Evolutionary conservation across 2,888 invertebrate genomes (phyloP).

Genomic region (Chrysotoxum bicinctum): DNA sequence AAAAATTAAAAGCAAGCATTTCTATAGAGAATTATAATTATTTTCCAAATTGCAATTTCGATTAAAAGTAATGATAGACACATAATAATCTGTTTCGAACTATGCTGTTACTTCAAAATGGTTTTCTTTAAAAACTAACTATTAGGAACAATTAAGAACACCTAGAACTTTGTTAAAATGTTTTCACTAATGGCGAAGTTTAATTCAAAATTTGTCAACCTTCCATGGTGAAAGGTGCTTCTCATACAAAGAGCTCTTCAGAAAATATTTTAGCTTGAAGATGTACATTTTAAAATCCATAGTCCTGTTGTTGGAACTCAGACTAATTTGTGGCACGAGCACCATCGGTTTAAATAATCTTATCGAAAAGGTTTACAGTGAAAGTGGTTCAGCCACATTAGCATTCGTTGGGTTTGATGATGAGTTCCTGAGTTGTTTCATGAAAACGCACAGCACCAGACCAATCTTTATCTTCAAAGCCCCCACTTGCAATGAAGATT

Average conservation of each 20-base stretch:
- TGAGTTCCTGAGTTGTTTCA: not conserved
- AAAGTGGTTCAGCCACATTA: slow-evolving; percentile 14
- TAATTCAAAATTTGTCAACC: not conserved
- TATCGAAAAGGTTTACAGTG: slow-evolving; percentile 6
- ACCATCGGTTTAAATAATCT: not conserved
- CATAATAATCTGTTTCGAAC: no score
- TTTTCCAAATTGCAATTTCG: no score
- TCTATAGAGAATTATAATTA: no score
- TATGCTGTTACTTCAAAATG: no score
- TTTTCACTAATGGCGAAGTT: not conserved
- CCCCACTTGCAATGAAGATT: not conserved
- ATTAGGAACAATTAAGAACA: no score
- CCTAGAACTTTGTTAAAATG: no score
- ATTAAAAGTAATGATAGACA: no score
- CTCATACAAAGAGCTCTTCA: not conserved
- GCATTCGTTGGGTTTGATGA: not conserved
- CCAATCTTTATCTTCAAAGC: not conserved
- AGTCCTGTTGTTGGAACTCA: not conserved
- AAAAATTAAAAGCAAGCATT: no score
- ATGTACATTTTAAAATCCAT: not conserved
- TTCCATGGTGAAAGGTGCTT: not conserved
- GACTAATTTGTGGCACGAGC: not conserved
- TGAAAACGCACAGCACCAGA: not conserved
- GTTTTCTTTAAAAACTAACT: no score
- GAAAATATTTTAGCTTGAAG: not conserved